These are phyloP conservation scores for Lophotis ruficrista DNA, from an alignment of 2,113 vertebrate genomes.

Conservation along the genomic window DNA sequence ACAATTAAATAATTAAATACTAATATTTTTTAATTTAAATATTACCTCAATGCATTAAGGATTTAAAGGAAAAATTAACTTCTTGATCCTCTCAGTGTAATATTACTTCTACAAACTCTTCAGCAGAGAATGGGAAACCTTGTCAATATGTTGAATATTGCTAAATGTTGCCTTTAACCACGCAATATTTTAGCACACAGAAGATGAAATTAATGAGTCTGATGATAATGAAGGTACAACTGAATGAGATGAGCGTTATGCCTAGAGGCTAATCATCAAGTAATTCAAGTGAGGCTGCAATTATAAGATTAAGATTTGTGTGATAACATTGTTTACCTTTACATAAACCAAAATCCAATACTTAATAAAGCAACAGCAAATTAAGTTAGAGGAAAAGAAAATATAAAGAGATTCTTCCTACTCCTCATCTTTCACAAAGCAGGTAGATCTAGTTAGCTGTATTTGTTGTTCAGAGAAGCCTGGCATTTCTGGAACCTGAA, in stretches of 20 bases:
- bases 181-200: neutral
- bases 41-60: neutral
- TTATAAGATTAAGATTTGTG: conserved; percentile 32
- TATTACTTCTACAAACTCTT: neutral
- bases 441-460: neutral
- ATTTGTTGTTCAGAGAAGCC: neutral
- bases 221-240: conserved; percentile 52
- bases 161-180: neutral
- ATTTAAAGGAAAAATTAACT: neutral
- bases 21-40: neutral
- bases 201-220: conserved; percentile 57
- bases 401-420: neutral
- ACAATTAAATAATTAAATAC: neutral
- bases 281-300: conserved; percentile 2
- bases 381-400: neutral
- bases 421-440: neutral
- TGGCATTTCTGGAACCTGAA: neutral
- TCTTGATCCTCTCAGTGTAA: neutral
- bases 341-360: neutral
- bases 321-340: conserved; percentile 13
- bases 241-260: neutral
- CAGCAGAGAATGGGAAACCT: neutral
- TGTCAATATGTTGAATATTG: neutral
- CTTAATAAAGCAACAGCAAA: conserved; percentile 21
- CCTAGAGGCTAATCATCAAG: conserved; percentile 42